A percentile compares a stretch with the other conserved stretches of the same genome.
Conservation (phyloP, 2,797 vertebrate genomes). For the Sebastes hopkinsi region DNA sequence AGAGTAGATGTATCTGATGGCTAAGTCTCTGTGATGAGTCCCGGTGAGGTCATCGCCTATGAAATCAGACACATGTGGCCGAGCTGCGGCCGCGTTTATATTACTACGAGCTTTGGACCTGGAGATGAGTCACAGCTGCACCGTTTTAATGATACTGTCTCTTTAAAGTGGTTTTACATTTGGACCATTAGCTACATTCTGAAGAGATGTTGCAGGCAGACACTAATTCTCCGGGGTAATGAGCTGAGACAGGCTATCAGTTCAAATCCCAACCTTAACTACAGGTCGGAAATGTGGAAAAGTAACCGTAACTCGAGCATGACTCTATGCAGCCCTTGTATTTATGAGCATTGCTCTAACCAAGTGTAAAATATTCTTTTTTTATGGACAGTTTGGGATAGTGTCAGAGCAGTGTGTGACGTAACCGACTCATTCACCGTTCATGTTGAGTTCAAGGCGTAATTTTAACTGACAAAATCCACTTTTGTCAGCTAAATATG, state of each 20-base stretch:
- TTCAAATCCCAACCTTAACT: neutral
- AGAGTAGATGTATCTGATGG: neutral
- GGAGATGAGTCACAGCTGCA: constrained; percentile 5
- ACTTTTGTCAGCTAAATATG: too few relatives aligned
- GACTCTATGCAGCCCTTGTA: neutral
- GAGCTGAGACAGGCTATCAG: neutral
- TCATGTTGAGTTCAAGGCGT: neutral
- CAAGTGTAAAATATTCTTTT: neutral
- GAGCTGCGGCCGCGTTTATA: neutral
- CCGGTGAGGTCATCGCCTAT: neutral
- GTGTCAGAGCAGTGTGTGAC: neutral
- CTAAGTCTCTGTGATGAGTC: neutral
- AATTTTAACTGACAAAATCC: too few relatives aligned
- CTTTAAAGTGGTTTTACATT: neutral
- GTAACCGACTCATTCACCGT: neutral
- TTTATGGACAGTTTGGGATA: neutral
- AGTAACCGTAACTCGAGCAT: neutral
- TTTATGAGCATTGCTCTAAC: neutral
- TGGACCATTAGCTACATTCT: neutral
- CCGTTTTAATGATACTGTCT: neutral
- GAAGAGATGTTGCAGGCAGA: neutral
- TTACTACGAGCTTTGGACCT: neutral
- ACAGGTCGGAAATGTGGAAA: neutral
- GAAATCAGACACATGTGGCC: neutral
- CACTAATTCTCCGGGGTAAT: neutral